Conservation (phyloP, 2,888 invertebrate genomes). For the Sinodicranocentrus sp. region DNA sequence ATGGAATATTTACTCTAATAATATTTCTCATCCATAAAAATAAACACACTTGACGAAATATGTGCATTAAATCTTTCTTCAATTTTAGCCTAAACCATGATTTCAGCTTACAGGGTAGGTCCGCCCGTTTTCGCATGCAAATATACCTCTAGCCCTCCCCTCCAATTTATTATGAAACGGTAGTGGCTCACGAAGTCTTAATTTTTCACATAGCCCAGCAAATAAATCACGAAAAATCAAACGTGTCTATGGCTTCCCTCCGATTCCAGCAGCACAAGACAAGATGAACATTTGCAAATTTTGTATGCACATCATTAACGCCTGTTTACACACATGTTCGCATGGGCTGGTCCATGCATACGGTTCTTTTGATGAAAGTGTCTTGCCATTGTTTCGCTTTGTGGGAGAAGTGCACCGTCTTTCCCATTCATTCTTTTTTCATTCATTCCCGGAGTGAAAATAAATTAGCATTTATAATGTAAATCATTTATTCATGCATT, state of each 20-base stretch:
- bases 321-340: background rate
- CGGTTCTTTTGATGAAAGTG: conserved; percentile 19
- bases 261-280: background rate
- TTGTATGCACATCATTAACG: background rate
- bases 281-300: background rate
- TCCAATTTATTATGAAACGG: no score
- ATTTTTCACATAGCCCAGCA: no score
- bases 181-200: no score
- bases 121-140: no score
- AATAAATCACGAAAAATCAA: no score
- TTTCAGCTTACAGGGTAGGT: no score
- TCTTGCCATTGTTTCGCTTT: background rate
- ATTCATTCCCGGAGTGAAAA: conserved; percentile 44
- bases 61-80: no score
- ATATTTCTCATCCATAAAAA: no score
- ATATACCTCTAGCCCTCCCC: no score
- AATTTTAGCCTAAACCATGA: no score
- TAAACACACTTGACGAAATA: no score
- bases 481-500: background rate
- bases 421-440: conserved; percentile 19
- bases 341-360: background rate
- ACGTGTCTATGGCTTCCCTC: background rate
- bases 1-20: no score
- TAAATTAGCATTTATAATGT: conserved; percentile 59
- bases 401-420: conserved; percentile 14